Conservation (phyloP, 2,888 invertebrate species). For the Lissocephala sabroskyi region DNA sequence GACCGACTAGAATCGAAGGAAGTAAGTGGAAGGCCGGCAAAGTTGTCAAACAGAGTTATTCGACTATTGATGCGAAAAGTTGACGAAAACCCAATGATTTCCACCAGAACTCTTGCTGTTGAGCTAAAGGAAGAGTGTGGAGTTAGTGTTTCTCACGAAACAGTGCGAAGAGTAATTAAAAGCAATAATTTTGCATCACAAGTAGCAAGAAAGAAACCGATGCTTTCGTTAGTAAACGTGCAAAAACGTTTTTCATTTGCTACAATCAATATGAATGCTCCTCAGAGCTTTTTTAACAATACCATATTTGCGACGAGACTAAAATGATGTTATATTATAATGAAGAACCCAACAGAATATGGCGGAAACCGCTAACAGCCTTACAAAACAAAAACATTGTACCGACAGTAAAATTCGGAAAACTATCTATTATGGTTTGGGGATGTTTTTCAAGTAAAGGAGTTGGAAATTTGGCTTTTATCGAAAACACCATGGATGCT, state of each 20-base stretch:
- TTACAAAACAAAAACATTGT: constrained; percentile 9
- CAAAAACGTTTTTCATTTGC: background rate
- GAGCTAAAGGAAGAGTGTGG: background rate
- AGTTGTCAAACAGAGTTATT: background rate
- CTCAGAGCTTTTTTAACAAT: constrained; percentile 15
- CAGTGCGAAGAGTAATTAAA: constrained; percentile 3
- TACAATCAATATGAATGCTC: background rate
- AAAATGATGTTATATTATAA: constrained; percentile 27
- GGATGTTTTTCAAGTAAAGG: no score
- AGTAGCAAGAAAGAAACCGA: constrained; percentile 2
- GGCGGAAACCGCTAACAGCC: constrained; percentile 17
- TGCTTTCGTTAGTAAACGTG: background rate
- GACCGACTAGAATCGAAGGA: no score
- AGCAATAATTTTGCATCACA: background rate
- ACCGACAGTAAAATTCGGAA: constrained; percentile 26
- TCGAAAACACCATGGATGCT: no score
- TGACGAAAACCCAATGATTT: no score
- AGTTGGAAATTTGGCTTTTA: constrained; percentile 21
- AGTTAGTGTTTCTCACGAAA: background rate
- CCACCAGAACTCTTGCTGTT: no score
- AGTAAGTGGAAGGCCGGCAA: no score
- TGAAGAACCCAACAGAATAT: constrained; percentile 21
- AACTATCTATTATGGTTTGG: constrained; percentile 25
- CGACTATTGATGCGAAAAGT: background rate
- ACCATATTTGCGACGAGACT: constrained; percentile 21